A percentile compares a stretch with the other conserved stretches of the same genome.
Evolutionary conservation across 2,113 vertebrate species (phyloP).

Genomic region (Halichoerus grypus): DNA sequence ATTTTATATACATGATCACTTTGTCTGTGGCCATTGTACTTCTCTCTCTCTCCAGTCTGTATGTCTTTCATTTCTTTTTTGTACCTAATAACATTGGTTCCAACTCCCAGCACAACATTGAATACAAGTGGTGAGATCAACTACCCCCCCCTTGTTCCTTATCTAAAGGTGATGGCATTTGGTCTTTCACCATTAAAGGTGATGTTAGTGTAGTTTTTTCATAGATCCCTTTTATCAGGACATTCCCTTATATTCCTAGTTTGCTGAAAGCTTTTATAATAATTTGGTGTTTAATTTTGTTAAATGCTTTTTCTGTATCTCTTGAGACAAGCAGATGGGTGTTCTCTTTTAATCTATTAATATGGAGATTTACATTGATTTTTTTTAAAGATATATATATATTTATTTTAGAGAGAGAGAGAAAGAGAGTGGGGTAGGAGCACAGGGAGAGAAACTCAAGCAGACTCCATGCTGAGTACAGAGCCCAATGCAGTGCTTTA

Average conservation of each 20-base stretch:
- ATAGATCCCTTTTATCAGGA: background rate
- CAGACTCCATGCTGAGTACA: background rate
- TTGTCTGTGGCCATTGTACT: background rate
- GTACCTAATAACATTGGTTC: background rate
- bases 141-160: background rate
- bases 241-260: background rate
- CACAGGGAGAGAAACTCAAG: background rate
- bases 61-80: background rate
- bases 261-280: background rate
- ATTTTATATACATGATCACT: background rate
- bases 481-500: background rate
- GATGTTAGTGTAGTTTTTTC: background rate
- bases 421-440: background rate
- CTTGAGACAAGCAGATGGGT: background rate
- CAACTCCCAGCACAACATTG: background rate
- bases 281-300: background rate
- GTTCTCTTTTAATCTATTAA: conserved; percentile 23
- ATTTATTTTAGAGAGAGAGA: background rate
- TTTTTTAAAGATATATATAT: background rate
- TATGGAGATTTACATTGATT: background rate
- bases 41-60: background rate
- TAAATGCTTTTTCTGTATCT: background rate
- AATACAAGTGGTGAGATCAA: background rate
- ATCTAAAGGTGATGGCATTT: background rate
- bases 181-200: background rate